Evolutionary conservation across 2,797 vertebrate species (phyloP).

Genomic region (Orientallactaga sibirica): DNA sequence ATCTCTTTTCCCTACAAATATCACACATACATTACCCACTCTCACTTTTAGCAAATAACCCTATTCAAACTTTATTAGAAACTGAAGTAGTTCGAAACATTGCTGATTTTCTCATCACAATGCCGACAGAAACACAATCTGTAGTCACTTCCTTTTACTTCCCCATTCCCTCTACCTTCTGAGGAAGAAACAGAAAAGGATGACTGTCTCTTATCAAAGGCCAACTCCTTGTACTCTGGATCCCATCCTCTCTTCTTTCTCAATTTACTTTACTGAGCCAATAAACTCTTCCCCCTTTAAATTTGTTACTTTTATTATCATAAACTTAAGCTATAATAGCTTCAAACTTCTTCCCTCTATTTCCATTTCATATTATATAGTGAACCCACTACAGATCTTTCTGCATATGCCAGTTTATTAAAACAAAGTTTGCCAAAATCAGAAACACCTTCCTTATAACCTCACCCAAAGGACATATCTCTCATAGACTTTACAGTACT

Average conservation of each 20-base stretch:
- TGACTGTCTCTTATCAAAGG: slow-evolving; percentile 19
- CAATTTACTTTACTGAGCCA: neutral
- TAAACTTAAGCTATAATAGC: neutral
- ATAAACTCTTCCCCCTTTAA: neutral
- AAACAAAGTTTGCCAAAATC: slow-evolving; percentile 29
- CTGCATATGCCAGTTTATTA: neutral
- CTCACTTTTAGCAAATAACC: neutral
- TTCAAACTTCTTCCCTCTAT: neutral
- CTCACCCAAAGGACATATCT: neutral
- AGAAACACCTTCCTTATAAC: neutral
- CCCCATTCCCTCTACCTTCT: neutral
- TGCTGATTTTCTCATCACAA: neutral
- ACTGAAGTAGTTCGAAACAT: neutral
- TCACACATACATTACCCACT: neutral
- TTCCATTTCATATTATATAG: neutral
- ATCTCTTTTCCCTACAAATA: neutral
- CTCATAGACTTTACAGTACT: neutral
- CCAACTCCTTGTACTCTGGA: neutral
- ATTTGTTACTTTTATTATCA: slow-evolving; percentile 21
- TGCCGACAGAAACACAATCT: neutral
- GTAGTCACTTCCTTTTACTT: neutral
- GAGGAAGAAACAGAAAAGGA: neutral
- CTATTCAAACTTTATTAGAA: slow-evolving; percentile 2
- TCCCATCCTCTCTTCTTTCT: slow-evolving; percentile 3
- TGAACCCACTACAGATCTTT: neutral